Evolutionary conservation across 2,888 invertebrate genomes (phyloP).

Genomic region (Dicranocentrus wangi): DNA sequence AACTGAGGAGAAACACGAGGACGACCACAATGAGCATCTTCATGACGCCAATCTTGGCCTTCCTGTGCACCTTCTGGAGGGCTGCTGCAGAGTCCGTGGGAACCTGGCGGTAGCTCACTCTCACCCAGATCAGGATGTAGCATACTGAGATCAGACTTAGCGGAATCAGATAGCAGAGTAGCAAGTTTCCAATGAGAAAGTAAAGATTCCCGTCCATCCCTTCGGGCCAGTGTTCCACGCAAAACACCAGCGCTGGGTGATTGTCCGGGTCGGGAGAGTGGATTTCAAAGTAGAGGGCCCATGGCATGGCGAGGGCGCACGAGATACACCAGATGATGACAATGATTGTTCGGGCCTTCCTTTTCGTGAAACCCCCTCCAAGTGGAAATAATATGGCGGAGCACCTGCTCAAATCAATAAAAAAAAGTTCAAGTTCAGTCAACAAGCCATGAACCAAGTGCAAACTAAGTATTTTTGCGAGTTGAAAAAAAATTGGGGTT

Average conservation of each 20-base stretch:
- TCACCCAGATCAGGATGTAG: slow-evolving; percentile 93
- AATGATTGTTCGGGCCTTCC: slow-evolving; percentile 90
- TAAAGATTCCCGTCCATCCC: slow-evolving; percentile 87
- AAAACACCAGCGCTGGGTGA: slow-evolving; percentile 83
- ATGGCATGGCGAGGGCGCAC: slow-evolving; percentile 88
- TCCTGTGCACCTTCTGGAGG: slow-evolving; percentile 93
- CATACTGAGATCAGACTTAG: slow-evolving; percentile 92
- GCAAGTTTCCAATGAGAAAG: slow-evolving; percentile 90
- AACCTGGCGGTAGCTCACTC: slow-evolving; percentile 89
- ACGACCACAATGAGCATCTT: slow-evolving; percentile 96
- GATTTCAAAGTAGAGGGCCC: slow-evolving; percentile 92
- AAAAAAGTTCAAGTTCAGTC: background rate
- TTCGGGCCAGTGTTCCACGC: slow-evolving; percentile 90
- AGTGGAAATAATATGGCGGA: slow-evolving; percentile 96
- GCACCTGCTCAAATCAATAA: slow-evolving; percentile 82
- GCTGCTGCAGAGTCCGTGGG: slow-evolving; percentile 93
- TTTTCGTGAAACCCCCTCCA: slow-evolving; percentile 91
- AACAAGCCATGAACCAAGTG: background rate
- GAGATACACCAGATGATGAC: slow-evolving; percentile 92
- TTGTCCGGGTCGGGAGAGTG: slow-evolving; percentile 82
- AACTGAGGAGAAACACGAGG: slow-evolving; percentile 92
- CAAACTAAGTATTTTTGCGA: too few species aligned
- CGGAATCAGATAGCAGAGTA: slow-evolving; percentile 92
- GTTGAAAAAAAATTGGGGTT: too few species aligned
- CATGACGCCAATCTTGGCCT: slow-evolving; percentile 80